These are phyloP conservation scores for Chaetura pelagica DNA, from an alignment of 2,113 vertebrate species.

Conservation along the genomic window DNA sequence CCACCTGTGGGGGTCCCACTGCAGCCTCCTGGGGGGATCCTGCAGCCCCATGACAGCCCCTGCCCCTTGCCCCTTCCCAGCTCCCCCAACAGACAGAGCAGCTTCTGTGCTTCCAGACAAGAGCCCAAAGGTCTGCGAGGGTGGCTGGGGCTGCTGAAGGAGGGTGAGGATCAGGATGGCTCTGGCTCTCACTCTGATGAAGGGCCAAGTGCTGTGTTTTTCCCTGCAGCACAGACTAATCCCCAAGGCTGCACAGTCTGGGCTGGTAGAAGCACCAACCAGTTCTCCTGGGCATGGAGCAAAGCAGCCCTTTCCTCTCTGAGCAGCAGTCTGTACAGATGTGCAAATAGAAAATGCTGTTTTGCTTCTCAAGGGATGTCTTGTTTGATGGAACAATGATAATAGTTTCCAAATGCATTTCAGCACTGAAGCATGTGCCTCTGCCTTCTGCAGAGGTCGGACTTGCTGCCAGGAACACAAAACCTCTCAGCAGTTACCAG, in stretches of 20 bases:
- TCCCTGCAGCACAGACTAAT: not conserved
- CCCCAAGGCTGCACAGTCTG: not conserved
- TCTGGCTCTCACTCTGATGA: not conserved
- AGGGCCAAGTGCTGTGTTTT: not conserved
- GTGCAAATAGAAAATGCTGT: not conserved
- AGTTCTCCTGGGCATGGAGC: not conserved
- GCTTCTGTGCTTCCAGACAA: not conserved
- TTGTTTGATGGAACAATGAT: not conserved
- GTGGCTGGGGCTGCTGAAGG: not conserved
- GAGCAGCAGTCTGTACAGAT: not conserved
- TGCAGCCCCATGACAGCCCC: not conserved
- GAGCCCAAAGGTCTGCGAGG: not conserved
- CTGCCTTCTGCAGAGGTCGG: not conserved
- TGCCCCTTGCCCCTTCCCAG: not conserved
- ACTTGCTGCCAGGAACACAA: constrained; percentile 11
- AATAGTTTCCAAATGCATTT: not conserved
- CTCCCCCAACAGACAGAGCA: not conserved
- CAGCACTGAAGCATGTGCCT: not conserved
- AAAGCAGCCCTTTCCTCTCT: not conserved
- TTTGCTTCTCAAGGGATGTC: not conserved
- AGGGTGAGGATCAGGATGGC: not conserved
- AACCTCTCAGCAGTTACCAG: constrained; percentile 8
- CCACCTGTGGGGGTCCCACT: not conserved
- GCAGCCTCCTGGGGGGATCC: not conserved
- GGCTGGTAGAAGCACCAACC: not conserved